Conservation (phyloP, 2,888 invertebrate genomes). For the Chironomus riparius region DNA sequence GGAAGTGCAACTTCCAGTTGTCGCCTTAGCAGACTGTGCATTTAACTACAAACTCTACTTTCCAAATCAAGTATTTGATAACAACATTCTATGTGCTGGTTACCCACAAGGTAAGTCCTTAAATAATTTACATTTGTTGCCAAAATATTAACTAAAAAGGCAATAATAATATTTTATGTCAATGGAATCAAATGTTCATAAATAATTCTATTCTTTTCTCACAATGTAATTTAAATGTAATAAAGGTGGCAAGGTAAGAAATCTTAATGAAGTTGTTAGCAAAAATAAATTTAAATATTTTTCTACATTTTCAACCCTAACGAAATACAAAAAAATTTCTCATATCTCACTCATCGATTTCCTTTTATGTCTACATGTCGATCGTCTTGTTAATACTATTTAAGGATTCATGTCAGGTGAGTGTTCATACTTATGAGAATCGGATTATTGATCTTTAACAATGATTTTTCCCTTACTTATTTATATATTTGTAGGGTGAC, state of each 20-base stretch:
- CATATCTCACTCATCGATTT: not conserved
- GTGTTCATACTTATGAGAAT: not conserved
- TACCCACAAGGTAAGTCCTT: not conserved
- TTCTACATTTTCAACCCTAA: not conserved
- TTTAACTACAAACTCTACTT: slow-evolving; percentile 41
- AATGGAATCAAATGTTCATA: not conserved
- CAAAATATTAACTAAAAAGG: no score
- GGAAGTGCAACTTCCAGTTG: slow-evolving; percentile 43
- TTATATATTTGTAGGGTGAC: not conserved
- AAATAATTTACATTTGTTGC: not conserved
- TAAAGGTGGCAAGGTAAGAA: slow-evolving; percentile 3
- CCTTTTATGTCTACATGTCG: not conserved
- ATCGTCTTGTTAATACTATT: not conserved
- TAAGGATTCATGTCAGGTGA: slow-evolving; percentile 8
- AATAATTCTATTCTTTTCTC: not conserved
- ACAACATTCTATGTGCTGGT: slow-evolving; percentile 22
- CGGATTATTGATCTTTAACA: not conserved
- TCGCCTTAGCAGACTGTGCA: slow-evolving; percentile 38
- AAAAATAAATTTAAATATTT: not conserved
- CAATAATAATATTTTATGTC: not conserved
- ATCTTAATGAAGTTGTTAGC: not conserved
- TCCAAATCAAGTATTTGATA: slow-evolving; percentile 29
- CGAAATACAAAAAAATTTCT: not conserved
- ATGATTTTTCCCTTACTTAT: not conserved
- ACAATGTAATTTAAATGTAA: not conserved